Percentiles rank a stretch among this genome's conserved stretches.
Evolutionary conservation across 2,888 invertebrate genomes (phyloP).

Genomic region (Apocheima hispidaria): DNA sequence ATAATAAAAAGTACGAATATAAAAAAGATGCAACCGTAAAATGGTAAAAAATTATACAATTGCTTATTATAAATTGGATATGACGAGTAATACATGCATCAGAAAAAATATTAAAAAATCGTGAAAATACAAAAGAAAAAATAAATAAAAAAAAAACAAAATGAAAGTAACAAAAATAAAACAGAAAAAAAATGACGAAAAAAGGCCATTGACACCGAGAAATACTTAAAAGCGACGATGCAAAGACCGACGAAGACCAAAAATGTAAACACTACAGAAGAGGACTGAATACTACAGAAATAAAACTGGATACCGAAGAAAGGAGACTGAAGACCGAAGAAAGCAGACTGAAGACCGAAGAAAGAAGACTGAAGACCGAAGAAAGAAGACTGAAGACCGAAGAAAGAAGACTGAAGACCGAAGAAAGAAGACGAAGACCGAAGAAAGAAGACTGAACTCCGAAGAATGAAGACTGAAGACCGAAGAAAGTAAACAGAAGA

Average conservation of each 20-base stretch:
- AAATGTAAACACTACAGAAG: too few species aligned
- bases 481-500: neutral
- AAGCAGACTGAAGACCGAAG: constrained; percentile 1
- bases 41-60: too few species aligned
- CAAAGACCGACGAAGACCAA: too few species aligned
- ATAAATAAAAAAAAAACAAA: neutral
- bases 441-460: neutral
- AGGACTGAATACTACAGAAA: neutral
- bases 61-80: too few species aligned
- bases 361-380: neutral
- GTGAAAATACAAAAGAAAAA: neutral
- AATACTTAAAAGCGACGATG: neutral
- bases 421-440: neutral
- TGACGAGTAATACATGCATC: too few species aligned
- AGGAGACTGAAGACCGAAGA: neutral
- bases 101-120: too few species aligned
- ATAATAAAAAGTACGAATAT: too few species aligned
- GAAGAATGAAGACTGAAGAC: neutral
- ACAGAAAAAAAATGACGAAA: neutral
- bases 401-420: neutral
- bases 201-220: too few species aligned
- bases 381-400: neutral
- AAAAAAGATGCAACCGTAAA: too few species aligned
- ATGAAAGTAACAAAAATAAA: neutral
- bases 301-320: neutral